phyloP scores from a whole-genome alignment of 2,797 vertebrate genomes.

The Hypotaenidia philippensis region DNA sequence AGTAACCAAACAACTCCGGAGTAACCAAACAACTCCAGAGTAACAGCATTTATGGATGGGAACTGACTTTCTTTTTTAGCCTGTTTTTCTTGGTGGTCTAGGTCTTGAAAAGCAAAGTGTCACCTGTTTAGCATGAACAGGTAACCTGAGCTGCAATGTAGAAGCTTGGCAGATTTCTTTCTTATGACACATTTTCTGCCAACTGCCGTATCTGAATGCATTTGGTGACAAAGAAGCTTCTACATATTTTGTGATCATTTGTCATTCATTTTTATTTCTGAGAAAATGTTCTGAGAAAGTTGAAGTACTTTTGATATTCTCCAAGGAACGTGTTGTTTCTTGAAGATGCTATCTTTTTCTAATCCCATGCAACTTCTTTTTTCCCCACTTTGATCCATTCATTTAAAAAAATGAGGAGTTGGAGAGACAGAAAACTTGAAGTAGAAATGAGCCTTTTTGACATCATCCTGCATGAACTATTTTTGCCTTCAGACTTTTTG shows the following conservation, averaged over 20 bases:
- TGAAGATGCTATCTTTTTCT: not conserved
- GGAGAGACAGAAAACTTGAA: not conserved
- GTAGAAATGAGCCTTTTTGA: not conserved
- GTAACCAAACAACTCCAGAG: not conserved
- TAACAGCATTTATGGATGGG: not conserved
- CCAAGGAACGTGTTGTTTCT: not conserved
- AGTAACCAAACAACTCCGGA: not conserved
- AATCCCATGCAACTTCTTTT: not conserved
- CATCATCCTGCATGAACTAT: not conserved
- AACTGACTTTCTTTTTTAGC: not conserved
- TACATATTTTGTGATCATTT: not conserved
- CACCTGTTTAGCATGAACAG: not conserved
- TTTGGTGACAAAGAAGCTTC: not conserved
- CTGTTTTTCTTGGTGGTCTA: not conserved
- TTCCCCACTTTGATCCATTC: not conserved
- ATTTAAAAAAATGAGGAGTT: not conserved
- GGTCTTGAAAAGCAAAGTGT: not conserved
- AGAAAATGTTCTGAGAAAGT: not conserved
- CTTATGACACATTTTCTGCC: accelerated
- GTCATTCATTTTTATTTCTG: not conserved
- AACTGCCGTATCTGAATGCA: not conserved
- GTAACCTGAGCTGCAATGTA: not conserved
- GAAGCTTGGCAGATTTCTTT: not conserved
- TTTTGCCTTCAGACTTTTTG: not conserved
- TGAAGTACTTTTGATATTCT: not conserved